Percentiles rank a stretch among this genome's conserved stretches.
Conservation (phyloP, 2,797 vertebrate genomes). For the Petrocephalus sullivani region DNA sequence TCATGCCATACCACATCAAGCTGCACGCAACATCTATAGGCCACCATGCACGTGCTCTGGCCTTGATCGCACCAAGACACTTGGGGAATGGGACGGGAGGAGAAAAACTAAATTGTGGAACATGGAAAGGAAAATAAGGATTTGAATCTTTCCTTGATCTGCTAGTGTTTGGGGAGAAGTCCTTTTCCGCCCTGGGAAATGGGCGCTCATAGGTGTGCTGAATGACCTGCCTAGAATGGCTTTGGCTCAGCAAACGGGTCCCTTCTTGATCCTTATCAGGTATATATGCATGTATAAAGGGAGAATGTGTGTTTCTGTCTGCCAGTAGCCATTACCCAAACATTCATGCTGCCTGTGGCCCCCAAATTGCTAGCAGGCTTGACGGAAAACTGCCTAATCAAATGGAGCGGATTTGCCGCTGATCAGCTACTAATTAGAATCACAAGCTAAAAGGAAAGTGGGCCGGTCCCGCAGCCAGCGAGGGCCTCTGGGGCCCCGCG, state of each 20-base stretch:
- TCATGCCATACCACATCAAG: neutral
- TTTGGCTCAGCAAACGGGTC: neutral
- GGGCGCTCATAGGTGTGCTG: neutral
- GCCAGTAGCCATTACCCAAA: neutral
- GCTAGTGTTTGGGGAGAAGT: neutral
- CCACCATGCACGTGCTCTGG: neutral
- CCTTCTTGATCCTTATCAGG: neutral
- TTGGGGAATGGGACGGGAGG: neutral
- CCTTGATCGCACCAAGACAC: neutral
- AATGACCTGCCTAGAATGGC: neutral
- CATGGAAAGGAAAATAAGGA: neutral
- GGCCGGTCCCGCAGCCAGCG: neutral
- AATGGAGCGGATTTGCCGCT: neutral
- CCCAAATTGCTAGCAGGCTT: neutral
- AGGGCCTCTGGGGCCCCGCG: neutral
- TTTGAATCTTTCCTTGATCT: neutral
- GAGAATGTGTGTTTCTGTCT: neutral
- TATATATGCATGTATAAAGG: neutral
- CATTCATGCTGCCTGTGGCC: neutral
- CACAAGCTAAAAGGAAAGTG: neutral
- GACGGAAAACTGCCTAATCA: neutral
- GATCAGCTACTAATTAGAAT: slow-evolving; percentile 1
- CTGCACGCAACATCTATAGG: neutral
- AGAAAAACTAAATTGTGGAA: neutral
- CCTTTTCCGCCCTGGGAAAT: neutral